Conservation (phyloP, 2,888 invertebrate genomes). For the Patella pellucida region DNA sequence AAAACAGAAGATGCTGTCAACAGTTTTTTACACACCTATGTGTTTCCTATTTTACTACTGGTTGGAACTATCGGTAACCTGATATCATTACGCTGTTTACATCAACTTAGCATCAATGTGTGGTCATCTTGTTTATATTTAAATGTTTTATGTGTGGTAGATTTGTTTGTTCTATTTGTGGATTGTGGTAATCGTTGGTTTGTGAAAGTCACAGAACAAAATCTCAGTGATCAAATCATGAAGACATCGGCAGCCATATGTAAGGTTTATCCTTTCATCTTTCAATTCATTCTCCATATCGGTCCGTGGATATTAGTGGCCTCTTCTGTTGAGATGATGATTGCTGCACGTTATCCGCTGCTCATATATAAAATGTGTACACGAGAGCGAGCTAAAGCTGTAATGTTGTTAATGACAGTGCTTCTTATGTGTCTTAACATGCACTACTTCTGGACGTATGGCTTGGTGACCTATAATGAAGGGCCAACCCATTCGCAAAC, state of each 20-base stretch:
- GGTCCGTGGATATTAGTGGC: constrained; percentile 64
- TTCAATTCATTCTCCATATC: constrained; percentile 57
- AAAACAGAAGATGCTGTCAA: constrained; percentile 18
- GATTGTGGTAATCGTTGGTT: constrained; percentile 65
- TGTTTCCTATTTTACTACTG: constrained; percentile 56
- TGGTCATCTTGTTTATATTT: constrained; percentile 68
- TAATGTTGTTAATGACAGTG: constrained; percentile 63
- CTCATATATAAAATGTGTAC: constrained; percentile 62
- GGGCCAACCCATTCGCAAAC: constrained; percentile 30
- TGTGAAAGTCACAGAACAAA: constrained; percentile 38
- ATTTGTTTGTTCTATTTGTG: constrained; percentile 61
- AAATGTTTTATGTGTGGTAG: constrained; percentile 52
- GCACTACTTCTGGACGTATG: constrained; percentile 69
- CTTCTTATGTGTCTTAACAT: constrained; percentile 65
- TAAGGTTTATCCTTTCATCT: constrained; percentile 64
- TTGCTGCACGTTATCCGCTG: constrained; percentile 55
- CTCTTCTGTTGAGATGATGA: constrained; percentile 57
- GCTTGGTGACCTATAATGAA: constrained; percentile 45
- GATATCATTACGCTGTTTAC: constrained; percentile 40
- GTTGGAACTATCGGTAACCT: constrained; percentile 61
- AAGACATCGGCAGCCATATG: constrained; percentile 62
- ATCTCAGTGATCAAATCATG: constrained; percentile 50
- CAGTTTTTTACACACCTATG: constrained; percentile 42
- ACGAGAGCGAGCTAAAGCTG: constrained; percentile 58
- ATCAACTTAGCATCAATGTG: constrained; percentile 54